Conservation (phyloP, 2,888 invertebrate species). For the Tetragnatha montana region DNA sequence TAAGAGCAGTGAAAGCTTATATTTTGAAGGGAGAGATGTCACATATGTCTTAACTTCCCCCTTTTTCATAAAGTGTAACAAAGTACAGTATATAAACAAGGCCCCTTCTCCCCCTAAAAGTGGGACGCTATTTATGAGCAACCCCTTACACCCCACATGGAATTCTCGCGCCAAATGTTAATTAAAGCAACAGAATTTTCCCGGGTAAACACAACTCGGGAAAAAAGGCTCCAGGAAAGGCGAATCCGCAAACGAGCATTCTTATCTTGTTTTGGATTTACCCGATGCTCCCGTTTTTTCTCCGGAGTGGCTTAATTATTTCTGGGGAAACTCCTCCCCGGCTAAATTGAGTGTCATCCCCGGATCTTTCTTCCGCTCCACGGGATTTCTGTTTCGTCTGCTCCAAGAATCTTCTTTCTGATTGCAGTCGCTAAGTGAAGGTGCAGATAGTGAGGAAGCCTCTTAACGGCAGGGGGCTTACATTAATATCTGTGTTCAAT, state of each 20-base stretch:
- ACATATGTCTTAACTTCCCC: no score
- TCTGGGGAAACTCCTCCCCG: neutral
- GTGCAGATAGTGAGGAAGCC: no score
- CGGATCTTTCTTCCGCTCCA: neutral
- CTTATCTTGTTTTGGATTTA: constrained; percentile 5
- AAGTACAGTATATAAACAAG: no score
- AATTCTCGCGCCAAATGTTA: neutral
- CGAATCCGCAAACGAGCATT: neutral
- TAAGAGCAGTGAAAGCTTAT: no score
- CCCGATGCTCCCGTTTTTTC: neutral
- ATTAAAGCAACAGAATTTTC: neutral
- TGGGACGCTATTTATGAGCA: no score
- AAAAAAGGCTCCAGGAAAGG: neutral
- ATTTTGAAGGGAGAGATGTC: no score
- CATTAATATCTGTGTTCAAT: no score
- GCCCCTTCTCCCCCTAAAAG: no score
- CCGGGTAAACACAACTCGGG: neutral
- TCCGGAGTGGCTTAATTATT: constrained; percentile 18
- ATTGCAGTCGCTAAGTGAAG: no score
- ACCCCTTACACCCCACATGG: neutral
- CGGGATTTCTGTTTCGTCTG: neutral
- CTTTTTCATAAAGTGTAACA: no score
- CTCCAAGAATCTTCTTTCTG: neutral
- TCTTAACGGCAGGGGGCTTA: no score
- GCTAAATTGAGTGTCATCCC: constrained; percentile 34